Base-by-base conservation (phyloP, 2,888 invertebrate genomes). In the Geotrupes spiniger region DNA sequence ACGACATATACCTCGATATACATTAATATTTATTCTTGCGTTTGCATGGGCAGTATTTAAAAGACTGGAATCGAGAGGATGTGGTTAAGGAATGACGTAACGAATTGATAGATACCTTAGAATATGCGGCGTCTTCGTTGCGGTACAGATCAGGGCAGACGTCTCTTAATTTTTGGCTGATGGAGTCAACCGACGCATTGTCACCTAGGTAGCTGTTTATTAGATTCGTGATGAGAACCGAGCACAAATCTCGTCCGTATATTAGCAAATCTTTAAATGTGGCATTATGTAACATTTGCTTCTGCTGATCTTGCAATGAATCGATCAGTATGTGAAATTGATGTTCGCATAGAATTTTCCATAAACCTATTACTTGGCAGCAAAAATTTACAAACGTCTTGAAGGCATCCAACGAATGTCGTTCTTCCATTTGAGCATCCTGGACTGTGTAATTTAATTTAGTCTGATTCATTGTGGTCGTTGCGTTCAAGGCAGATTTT, bases 111-210 rank as follows among this genome's bases (percentile, higher is more conserved):
- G 58, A 65, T 72, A 92, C 93, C 78, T 96, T 96, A 1, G 96
- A 92, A 62, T 92, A 93, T 8, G 92, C 89, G 2, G 96, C 97
- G 74, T 99, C 98, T 76, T 98, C 97, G 62, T 86, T 86, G 54
- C 90, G 86, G 70, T 96, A 99, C 16, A 99, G 78, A 59, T 89
- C 88, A 0, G 99, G 98, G 65, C 98, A 99, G 1, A 92, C 81
- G 62, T 93, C 89, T 37, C 96, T 79, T 44, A 99, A 74, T 65
- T 88, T 88, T 15, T 82, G 78, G 51, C 93, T 96, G 52, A 99
- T 92, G 1, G 91, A 85, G 68, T 93, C 92, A 1, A 96, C 92
- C 1, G 92, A 92, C 1, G 97, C 96, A 69, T 95, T 93, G 70
- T 99, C 98, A 46, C 88, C 88, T 11, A 99, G 78, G 74, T 98